Evolutionary conservation across 1,140 invertebrate genomes (phyloP).

Genomic region (Zelostemma sp.): DNA sequence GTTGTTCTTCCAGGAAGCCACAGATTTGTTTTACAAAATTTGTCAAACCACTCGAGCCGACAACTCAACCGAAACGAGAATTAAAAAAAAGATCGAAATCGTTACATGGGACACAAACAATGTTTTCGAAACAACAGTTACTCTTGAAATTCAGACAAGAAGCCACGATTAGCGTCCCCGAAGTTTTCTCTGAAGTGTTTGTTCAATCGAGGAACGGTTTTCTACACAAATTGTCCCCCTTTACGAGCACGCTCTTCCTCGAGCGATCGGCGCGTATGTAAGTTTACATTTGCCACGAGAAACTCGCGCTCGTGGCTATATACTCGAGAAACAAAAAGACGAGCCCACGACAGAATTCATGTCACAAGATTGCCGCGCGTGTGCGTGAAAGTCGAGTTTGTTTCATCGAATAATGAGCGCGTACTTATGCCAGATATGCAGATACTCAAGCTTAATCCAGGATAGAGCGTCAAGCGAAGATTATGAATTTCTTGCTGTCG

Average conservation of each 20-base stretch:
- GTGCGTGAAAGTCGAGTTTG: slow-evolving; percentile 26
- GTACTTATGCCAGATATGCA: slow-evolving; percentile 32
- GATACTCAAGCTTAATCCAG: slow-evolving; percentile 43
- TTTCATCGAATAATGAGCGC: slow-evolving; percentile 10
- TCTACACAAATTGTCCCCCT: slow-evolving; percentile 1
- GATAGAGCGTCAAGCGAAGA: slow-evolving; percentile 20
- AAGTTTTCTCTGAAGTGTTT: not conserved
- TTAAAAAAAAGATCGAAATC: not conserved
- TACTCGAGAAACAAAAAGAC: not conserved
- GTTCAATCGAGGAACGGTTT: not conserved
- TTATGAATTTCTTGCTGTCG: slow-evolving; percentile 15
- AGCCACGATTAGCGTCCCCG: not conserved
- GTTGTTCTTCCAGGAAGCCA: too few species aligned
- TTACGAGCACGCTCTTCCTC: not conserved
- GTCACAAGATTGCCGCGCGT: slow-evolving; percentile 1
- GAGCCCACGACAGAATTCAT: not conserved
- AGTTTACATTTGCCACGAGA: too few species aligned
- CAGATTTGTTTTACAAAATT: too few species aligned
- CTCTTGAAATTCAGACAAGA: not conserved
- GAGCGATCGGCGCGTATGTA: too few species aligned
- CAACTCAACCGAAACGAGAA: not conserved
- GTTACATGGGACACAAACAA: not conserved
- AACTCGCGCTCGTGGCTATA: too few species aligned
- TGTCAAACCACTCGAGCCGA: not conserved
- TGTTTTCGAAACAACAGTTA: slow-evolving; percentile 3